These are phyloP conservation scores for Conus ventricosus DNA, from an alignment of 1,140 invertebrate species.

Conservation along the genomic window DNA sequence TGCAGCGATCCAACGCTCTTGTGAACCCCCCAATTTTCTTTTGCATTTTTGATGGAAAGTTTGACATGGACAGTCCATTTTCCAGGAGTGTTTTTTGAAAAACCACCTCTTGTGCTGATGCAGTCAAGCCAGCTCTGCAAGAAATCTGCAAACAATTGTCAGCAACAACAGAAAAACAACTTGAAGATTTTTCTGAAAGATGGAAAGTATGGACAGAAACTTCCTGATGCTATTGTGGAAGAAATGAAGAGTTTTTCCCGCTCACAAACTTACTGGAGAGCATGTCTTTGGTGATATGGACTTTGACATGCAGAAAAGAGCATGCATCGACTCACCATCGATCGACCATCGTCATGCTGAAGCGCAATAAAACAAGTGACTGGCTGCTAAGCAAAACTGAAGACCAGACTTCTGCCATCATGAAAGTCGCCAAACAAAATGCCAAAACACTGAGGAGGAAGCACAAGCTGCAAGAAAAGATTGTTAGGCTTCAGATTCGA, in stretches of 20 bases:
- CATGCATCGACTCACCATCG: slow-evolving; percentile 42
- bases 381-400: not conserved
- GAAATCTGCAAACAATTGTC: slow-evolving; percentile 26
- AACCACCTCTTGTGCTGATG: not conserved
- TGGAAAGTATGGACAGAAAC: slow-evolving; percentile 30
- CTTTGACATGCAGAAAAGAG: slow-evolving; percentile 38
- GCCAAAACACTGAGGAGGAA: not conserved
- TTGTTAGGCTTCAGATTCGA: not conserved
- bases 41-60: not conserved
- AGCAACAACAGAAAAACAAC: slow-evolving; percentile 34
- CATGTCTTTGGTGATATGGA: slow-evolving; percentile 44
- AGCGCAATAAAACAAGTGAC: slow-evolving; percentile 11
- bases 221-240: not conserved
- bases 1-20: not conserved
- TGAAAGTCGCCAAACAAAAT: not conserved
- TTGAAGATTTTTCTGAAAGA: slow-evolving; percentile 40
- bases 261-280: slow-evolving; percentile 45
- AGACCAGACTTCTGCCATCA: not conserved
- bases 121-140: not conserved
- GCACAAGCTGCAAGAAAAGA: not conserved
- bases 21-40: not conserved
- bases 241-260: slow-evolving; percentile 36
- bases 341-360: slow-evolving; percentile 25
- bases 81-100: not conserved
- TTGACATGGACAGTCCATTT: slow-evolving; percentile 19